Percentiles rank a stretch among this genome's conserved stretches.
phyloP scores from a whole-genome alignment of 2,888 invertebrate species.

The Pristionchus fissidentatus region DNA sequence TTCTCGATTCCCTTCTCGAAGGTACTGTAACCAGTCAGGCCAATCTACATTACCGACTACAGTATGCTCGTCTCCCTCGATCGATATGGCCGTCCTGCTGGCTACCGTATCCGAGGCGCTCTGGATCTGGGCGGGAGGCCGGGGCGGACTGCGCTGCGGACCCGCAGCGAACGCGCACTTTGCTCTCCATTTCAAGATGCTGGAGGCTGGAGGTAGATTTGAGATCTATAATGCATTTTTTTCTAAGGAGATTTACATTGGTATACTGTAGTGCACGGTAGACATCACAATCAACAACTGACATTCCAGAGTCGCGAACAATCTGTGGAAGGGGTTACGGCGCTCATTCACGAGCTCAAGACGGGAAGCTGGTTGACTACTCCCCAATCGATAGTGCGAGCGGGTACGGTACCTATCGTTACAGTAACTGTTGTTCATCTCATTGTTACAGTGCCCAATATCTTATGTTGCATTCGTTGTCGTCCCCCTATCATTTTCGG shows the following conservation, averaged over 20 bases:
- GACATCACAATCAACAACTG: no score
- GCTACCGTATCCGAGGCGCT: conserved; percentile 32
- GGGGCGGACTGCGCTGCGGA: conserved; percentile 79
- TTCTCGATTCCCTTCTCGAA: background rate
- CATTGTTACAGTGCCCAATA: no score
- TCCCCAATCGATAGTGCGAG: conserved; percentile 77
- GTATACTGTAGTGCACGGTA: background rate
- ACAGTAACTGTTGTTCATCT: background rate
- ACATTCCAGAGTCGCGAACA: background rate
- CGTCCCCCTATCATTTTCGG: no score
- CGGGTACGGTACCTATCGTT: conserved; percentile 63
- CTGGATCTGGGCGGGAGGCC: conserved; percentile 27
- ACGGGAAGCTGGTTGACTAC: conserved; percentile 76
- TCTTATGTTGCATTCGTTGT: no score
- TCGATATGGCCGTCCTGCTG: background rate
- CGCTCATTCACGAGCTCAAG: conserved; percentile 47
- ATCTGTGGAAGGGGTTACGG: background rate
- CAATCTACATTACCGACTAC: background rate
- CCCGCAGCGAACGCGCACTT: conserved; percentile 76
- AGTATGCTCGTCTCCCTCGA: background rate
- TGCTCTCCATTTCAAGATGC: conserved; percentile 49
- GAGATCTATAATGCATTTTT: no score
- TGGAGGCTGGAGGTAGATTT: conserved; percentile 74
- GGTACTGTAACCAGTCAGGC: background rate
- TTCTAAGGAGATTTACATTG: conserved; percentile 50